Evolutionary conservation across 2,797 vertebrate genomes (phyloP), one percentile per base, ranked within the genome.

Genomic region (Lates japonicus): DNA sequence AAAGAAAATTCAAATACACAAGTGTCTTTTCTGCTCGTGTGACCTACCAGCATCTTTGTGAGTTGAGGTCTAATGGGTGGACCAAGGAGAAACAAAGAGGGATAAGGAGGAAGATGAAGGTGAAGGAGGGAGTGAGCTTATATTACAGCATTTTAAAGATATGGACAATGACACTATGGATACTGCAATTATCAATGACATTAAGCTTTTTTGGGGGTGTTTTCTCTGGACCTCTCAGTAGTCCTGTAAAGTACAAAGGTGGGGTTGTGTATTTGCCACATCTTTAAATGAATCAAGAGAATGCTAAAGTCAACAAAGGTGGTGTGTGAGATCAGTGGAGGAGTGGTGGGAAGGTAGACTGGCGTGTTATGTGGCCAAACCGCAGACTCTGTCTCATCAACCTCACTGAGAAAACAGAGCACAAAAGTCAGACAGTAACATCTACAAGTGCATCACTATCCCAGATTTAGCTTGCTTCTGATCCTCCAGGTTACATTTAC

Each of bases 41-140:
- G 80, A 84, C 66, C 63, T 29, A 86, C 76, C 80, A 86, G 81
- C 81, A 82, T 88, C 69, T 73, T 69, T 73, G 87, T 86, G 86
- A 83, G 74, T 84, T 35, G 72, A 83, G 71, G 71, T 76, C 76
- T 44, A 48, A 86, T 60, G 69, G 14, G 62, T 59, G 78, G 51
- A 59, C 37, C 63, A 39, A 75, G 22, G 31, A 70, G 44, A 39
- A 58, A 51, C 10, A 22, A 67, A 37, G 42, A 54, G 39, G 9
- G 52, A 66, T 69, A 41, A 81, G 35, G 42, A 42, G 9, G 74
- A 85, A 20, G 66, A 74, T 42, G 4, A 66, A 65, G 31, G 71
- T 62, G 68, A 83, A 65, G 33, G 4, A 67, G n/a, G 25, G 64
- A 66, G 58, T 66, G 35, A 81, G 60, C 29, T 81, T 82, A 85